A percentile compares a stretch with the other conserved stretches of the same genome.
These are phyloP conservation scores for Vanessa atalanta DNA, from an alignment of 1,140 invertebrate species.

Conservation along the genomic window DNA sequence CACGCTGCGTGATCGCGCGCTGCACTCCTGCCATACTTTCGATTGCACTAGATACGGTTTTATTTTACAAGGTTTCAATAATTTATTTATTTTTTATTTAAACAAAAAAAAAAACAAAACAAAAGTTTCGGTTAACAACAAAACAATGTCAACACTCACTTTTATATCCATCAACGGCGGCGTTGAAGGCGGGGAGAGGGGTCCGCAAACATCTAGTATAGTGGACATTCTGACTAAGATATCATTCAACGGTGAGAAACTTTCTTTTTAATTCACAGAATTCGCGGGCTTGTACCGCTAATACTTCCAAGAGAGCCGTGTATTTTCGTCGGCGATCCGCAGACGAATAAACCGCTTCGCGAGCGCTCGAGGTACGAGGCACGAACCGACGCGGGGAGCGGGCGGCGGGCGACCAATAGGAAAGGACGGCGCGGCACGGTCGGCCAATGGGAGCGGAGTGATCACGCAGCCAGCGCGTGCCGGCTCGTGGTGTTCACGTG, in stretches of 20 bases:
- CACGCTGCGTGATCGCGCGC: slow-evolving; percentile 63
- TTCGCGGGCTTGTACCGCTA: slow-evolving; percentile 54
- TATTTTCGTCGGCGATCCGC: slow-evolving; percentile 60
- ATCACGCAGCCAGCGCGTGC: slow-evolving; percentile 80
- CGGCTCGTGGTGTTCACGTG: slow-evolving; percentile 83
- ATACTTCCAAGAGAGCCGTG: slow-evolving; percentile 52
- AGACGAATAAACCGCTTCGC: slow-evolving; percentile 75
- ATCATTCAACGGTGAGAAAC: slow-evolving; percentile 69
- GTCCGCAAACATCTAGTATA: slow-evolving; percentile 74
- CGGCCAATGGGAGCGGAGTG: slow-evolving; percentile 75
- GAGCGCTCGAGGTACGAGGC: slow-evolving; percentile 60
- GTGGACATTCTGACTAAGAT: slow-evolving; percentile 67
- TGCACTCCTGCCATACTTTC: slow-evolving; percentile 62
- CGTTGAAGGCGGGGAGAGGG: slow-evolving; percentile 78
- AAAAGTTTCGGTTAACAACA: slow-evolving; percentile 26
- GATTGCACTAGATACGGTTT: slow-evolving; percentile 60
- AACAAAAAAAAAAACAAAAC: slow-evolving; percentile 11
- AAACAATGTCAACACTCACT: slow-evolving; percentile 68
- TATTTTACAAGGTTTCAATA: slow-evolving; percentile 39
- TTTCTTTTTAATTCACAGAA: slow-evolving; percentile 77
- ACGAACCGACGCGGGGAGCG: slow-evolving; percentile 47
- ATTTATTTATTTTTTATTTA: slow-evolving; percentile 36
- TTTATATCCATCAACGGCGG: slow-evolving; percentile 78
- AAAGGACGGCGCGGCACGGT: slow-evolving; percentile 63
- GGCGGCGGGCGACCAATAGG: slow-evolving; percentile 59